phyloP scores from a whole-genome alignment of 2,113 vertebrate genomes.

The Zosterops borbonicus region DNA sequence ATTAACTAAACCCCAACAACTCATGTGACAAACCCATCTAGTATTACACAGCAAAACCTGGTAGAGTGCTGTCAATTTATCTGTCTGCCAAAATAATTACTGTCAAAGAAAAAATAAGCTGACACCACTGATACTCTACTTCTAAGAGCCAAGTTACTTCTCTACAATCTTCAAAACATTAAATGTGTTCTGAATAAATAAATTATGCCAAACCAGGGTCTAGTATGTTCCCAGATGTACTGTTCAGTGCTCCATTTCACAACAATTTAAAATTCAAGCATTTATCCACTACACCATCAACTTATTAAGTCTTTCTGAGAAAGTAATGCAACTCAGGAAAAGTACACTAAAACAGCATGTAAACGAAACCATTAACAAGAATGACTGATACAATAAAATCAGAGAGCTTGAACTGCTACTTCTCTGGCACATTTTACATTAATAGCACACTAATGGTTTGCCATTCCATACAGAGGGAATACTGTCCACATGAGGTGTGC shows the following conservation, averaged over 20 bases:
- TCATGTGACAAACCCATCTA: not conserved
- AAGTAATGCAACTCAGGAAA: not conserved
- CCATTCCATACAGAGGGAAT: not conserved
- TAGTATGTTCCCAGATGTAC: not conserved
- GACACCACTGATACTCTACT: accelerated
- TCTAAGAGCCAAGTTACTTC: not conserved
- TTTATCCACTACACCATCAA: not conserved
- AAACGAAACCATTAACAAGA: not conserved
- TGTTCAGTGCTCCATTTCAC: not conserved
- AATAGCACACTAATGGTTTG: not conserved
- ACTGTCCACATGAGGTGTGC: not conserved
- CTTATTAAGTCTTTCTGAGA: not conserved
- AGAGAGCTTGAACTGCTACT: not conserved
- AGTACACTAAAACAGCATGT: not conserved
- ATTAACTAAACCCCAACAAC: not conserved
- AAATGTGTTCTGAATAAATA: not conserved
- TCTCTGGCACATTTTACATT: not conserved
- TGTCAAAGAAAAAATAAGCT: not conserved
- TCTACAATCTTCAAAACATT: not conserved
- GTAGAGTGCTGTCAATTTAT: not conserved
- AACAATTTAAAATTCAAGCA: not conserved
- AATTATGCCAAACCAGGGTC: not conserved
- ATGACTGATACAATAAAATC: not conserved
- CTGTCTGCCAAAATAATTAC: not conserved
- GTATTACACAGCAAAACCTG: not conserved